phyloP scores from a whole-genome alignment of 2,113 vertebrate genomes.

The Strix aluco region DNA sequence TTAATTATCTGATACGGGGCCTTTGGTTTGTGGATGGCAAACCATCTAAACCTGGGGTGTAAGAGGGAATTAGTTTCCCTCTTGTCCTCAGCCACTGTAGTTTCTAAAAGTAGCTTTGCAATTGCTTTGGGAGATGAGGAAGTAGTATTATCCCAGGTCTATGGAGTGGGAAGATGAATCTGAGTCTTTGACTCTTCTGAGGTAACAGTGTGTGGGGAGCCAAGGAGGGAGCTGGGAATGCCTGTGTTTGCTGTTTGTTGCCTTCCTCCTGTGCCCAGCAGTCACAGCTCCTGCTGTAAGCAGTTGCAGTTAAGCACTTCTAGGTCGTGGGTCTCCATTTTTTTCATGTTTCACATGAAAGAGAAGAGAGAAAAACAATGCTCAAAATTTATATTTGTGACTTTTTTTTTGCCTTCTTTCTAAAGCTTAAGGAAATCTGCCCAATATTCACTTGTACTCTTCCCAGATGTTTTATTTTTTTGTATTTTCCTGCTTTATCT shows the following conservation, averaged over 20 bases:
- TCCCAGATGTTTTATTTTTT: background rate
- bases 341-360: background rate
- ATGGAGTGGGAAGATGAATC: background rate
- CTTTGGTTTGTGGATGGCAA: background rate
- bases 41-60: background rate
- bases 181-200: background rate
- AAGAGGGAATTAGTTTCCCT: background rate
- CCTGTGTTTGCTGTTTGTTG: background rate
- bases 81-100: background rate
- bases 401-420: no score
- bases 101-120: background rate
- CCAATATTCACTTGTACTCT: background rate
- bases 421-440: background rate
- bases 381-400: background rate
- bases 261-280: background rate
- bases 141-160: background rate
- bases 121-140: background rate
- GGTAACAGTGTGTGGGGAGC: background rate
- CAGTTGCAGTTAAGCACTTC: background rate
- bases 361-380: background rate
- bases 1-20: background rate
- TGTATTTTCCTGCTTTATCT: background rate
- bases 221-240: background rate
- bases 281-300: fast-evolving
- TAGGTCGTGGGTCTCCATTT: background rate